These are phyloP conservation scores for Hippasteria phrygiana DNA, from an alignment of 53 echinoderm and acorn worm genomes.

Conservation along the genomic window DNA sequence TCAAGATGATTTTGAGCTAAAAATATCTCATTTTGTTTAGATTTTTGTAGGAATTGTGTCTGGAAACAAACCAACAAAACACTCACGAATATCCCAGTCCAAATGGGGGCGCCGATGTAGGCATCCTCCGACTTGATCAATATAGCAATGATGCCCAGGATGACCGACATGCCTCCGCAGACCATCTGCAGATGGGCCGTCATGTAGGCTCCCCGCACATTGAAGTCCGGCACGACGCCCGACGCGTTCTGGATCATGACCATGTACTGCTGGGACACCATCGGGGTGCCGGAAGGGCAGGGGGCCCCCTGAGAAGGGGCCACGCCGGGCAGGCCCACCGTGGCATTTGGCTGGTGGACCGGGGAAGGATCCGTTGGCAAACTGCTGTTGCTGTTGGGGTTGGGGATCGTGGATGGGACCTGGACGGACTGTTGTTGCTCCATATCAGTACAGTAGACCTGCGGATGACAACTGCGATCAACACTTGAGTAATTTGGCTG, in stretches of 20 bases:
- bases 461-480: no score
- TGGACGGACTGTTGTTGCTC: background rate
- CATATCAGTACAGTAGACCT: background rate
- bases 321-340: background rate
- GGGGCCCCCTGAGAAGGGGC: slow-evolving; percentile 5
- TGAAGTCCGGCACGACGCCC: slow-evolving; percentile 29
- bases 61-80: no score
- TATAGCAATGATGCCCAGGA: slow-evolving; percentile 54
- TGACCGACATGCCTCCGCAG: slow-evolving; percentile 35
- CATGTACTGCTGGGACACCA: slow-evolving; percentile 57
- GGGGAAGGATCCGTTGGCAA: slow-evolving; percentile 14
- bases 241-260: slow-evolving; percentile 55
- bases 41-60: no score
- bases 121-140: slow-evolving; percentile 54
- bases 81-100: slow-evolving; percentile 65
- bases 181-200: slow-evolving; percentile 43
- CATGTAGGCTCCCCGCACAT: slow-evolving; percentile 42
- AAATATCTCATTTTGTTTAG: no score
- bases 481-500: no score
- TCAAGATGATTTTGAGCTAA: no score
- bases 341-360: background rate
- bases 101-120: slow-evolving; percentile 56
- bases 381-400: slow-evolving; percentile 50
- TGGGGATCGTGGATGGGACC: background rate
- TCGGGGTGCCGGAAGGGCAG: slow-evolving; percentile 19